A percentile compares a stretch with the other conserved stretches of the same genome.
phyloP scores from a whole-genome alignment of 2,797 vertebrate genomes.

The Melanotaenia pygmaea region DNA sequence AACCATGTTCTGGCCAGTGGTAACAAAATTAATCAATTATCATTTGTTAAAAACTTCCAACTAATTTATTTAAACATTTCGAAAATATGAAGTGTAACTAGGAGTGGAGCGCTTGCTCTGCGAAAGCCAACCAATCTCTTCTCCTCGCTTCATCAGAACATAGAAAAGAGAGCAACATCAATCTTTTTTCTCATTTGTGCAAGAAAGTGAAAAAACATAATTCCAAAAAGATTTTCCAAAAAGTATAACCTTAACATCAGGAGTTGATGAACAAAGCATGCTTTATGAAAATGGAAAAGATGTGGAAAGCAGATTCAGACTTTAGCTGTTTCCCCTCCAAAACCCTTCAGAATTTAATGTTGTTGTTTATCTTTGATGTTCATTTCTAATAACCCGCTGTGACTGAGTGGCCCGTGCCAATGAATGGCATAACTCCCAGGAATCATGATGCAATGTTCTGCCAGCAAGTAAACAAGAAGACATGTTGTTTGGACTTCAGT shows the following conservation, averaged over 20 bases:
- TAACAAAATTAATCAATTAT: not conserved
- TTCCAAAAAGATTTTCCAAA: conserved; percentile 16
- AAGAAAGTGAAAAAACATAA: not conserved
- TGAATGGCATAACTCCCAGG: conserved; percentile 60
- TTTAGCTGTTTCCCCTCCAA: conserved; percentile 23
- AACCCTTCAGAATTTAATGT: conserved; percentile 59
- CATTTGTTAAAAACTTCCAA: not conserved
- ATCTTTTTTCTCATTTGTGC: conserved; percentile 5
- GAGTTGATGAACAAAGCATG: conserved; percentile 50
- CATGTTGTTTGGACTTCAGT: conserved; percentile 47
- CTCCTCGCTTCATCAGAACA: not conserved
- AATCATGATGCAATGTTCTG: conserved; percentile 51
- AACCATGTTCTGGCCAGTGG: not conserved
- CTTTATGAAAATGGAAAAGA: conserved; percentile 49
- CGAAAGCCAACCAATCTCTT: not conserved
- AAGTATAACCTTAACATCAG: conserved; percentile 38
- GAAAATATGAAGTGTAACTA: not conserved
- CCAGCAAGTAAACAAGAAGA: conserved; percentile 47
- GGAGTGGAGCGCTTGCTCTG: not conserved
- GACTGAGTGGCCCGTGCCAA: conserved; percentile 58
- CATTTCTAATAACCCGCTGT: conserved; percentile 65
- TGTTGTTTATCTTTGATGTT: conserved; percentile 69
- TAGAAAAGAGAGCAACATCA: not conserved
- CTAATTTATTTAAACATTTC: not conserved
- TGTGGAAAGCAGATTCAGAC: conserved; percentile 33